Evolutionary conservation across 92 coral and sea anemone species (phyloP).

Genomic region (Paragorgia papillata): DNA sequence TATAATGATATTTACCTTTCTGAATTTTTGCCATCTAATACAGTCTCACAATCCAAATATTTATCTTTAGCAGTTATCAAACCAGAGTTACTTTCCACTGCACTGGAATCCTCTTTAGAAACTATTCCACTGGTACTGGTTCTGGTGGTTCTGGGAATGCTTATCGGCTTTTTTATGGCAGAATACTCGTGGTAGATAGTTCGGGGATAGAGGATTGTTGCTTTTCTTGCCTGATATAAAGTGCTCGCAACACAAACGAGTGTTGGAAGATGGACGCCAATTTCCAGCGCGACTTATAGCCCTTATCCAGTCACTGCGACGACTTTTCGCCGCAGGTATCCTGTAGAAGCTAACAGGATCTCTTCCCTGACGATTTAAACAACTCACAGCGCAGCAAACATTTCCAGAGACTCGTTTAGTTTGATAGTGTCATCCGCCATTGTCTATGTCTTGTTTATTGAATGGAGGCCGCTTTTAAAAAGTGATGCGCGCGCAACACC

Average conservation of each 20-base stretch:
- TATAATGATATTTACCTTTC: too few species aligned
- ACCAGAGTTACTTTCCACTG: too few species aligned
- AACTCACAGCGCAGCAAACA: constrained; percentile 25
- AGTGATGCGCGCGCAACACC: too few species aligned
- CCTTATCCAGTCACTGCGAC: constrained; percentile 17
- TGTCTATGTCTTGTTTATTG: too few species aligned
- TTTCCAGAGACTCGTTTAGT: constrained; percentile 24
- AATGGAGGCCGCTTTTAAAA: too few species aligned
- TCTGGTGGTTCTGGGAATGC: too few species aligned
- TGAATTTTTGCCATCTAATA: too few species aligned
- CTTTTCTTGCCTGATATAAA: constrained; percentile 34
- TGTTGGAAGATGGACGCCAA: constrained; percentile 25
- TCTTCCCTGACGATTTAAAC: constrained; percentile 34
- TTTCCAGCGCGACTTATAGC: constrained; percentile 18
- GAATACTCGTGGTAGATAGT: constrained; percentile 24
- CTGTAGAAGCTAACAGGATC: constrained; percentile 18
- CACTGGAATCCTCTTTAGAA: too few species aligned
- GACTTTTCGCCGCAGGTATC: constrained; percentile 19
- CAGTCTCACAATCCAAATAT: too few species aligned
- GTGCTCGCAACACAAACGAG: constrained; percentile 38
- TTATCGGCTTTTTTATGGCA: neutral
- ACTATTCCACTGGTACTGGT: too few species aligned
- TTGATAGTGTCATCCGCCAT: too few species aligned
- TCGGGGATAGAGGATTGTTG: constrained; percentile 20
- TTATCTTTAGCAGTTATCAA: too few species aligned